Percentiles rank a stretch among this genome's conserved stretches.
Evolutionary conservation across 2,888 invertebrate genomes (phyloP).

Genomic region (Amphimallon solstitiale): DNA sequence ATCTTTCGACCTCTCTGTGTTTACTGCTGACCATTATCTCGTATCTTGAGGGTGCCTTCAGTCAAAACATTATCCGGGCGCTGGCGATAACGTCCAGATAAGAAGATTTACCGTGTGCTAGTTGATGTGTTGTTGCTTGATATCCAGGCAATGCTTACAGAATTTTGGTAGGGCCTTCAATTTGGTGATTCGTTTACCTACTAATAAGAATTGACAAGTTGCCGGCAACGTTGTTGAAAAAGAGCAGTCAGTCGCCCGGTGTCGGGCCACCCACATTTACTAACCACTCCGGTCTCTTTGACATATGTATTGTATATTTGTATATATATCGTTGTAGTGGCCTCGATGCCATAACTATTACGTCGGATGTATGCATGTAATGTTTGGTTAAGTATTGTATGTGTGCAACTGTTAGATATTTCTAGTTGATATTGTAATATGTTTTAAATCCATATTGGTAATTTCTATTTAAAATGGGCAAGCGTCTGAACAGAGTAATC

Average conservation of each 20-base stretch:
- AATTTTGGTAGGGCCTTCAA: conserved; percentile 31
- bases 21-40: conserved; percentile 34
- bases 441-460: too few species aligned
- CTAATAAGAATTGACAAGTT: conserved; percentile 48
- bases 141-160: not conserved
- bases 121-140: not conserved
- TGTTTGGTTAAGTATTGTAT: too few species aligned
- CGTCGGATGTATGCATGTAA: conserved; percentile 4
- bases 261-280: conserved; percentile 45
- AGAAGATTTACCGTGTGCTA: conserved; percentile 45
- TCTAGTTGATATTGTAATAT: too few species aligned
- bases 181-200: conserved; percentile 45
- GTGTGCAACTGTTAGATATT: too few species aligned
- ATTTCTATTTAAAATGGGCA: too few species aligned
- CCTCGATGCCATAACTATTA: conserved; percentile 32
- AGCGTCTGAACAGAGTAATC: too few species aligned
- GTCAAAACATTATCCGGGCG: conserved; percentile 45
- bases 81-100: conserved; percentile 44
- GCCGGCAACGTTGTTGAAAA: conserved; percentile 27
- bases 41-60: conserved; percentile 46
- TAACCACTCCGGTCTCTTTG: conserved; percentile 14
- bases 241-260: conserved; percentile 24
- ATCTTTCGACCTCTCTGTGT: conserved; percentile 27
- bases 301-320: too few species aligned
- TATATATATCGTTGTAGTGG: not conserved